These are phyloP conservation scores for Trichopoda pennipes DNA, from an alignment of 2,888 invertebrate genomes.

Conservation along the genomic window DNA sequence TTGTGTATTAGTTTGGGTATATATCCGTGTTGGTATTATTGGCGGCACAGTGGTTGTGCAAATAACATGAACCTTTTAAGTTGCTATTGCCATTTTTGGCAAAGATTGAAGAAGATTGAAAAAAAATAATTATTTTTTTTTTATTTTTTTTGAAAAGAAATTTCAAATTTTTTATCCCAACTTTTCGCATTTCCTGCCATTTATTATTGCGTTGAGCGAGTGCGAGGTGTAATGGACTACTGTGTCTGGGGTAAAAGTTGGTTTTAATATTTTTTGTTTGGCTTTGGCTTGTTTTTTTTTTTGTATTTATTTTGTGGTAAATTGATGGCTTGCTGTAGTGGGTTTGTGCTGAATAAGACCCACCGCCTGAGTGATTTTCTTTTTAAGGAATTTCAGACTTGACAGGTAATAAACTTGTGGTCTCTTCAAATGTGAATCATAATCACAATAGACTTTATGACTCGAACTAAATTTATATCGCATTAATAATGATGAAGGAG, in stretches of 20 bases:
- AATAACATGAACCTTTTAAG: background rate
- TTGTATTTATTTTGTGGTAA: constrained; percentile 48
- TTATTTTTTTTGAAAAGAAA: background rate
- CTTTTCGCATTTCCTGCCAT: too few relatives aligned
- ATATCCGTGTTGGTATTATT: background rate
- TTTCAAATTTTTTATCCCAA: too few relatives aligned
- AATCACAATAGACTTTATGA: constrained; percentile 66
- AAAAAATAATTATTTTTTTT: background rate
- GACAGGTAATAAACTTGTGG: constrained; percentile 67
- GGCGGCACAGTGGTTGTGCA: constrained; percentile 11
- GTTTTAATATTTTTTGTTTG: constrained; percentile 5
- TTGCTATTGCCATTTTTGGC: too few relatives aligned
- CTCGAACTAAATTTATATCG: constrained; percentile 32
- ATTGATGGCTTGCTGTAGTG: constrained; percentile 39
- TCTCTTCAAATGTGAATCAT: constrained; percentile 64
- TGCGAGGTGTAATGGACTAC: constrained; percentile 33
- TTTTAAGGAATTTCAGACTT: constrained; percentile 58
- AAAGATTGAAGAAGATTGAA: background rate
- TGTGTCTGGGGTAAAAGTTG: constrained; percentile 23
- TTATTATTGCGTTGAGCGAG: constrained; percentile 6
- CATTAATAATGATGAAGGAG: constrained; percentile 41
- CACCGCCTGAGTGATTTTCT: constrained; percentile 60
- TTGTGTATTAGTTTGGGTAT: background rate
- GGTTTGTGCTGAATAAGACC: constrained; percentile 48
- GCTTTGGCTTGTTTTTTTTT: too few relatives aligned